A percentile compares a stretch with the other conserved stretches of the same genome.
phyloP scores from a whole-genome alignment of 2,797 vertebrate genomes.

The Lagodon rhomboides region DNA sequence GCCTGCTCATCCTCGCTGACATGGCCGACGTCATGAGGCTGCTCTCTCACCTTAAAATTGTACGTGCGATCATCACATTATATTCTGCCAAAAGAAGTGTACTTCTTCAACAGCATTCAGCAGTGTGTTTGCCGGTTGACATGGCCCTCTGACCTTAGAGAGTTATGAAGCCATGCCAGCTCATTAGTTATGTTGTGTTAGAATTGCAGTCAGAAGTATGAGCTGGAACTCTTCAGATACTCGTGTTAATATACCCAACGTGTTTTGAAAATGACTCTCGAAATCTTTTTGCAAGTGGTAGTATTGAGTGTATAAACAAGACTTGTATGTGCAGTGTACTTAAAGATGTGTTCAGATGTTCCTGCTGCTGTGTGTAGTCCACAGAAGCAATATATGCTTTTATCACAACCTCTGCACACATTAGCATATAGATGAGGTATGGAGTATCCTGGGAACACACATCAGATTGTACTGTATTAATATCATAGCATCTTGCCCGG shows the following conservation, averaged over 20 bases:
- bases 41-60: constrained; percentile 96
- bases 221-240: background rate
- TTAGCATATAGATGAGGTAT: constrained; percentile 69
- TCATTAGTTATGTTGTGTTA: background rate
- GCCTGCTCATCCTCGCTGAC: constrained; percentile 97
- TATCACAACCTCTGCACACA: constrained; percentile 46
- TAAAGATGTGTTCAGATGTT: constrained; percentile 2
- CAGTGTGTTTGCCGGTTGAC: background rate
- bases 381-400: constrained; percentile 25
- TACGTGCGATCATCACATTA: constrained; percentile 76
- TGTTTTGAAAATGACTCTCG: background rate
- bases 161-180: background rate
- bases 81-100: too few relatives aligned
- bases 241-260: background rate
- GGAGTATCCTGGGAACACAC: constrained; percentile 33
- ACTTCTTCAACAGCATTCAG: background rate
- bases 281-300: background rate
- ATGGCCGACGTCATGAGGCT: constrained; percentile 99
- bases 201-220: background rate
- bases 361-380: constrained; percentile 5
- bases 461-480: constrained; percentile 34
- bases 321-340: background rate
- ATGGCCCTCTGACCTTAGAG: background rate
- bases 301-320: background rate
- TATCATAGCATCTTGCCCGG: constrained; percentile 27